phyloP scores from a whole-genome alignment of 2,797 vertebrate species.

The Graptemys geographica region DNA sequence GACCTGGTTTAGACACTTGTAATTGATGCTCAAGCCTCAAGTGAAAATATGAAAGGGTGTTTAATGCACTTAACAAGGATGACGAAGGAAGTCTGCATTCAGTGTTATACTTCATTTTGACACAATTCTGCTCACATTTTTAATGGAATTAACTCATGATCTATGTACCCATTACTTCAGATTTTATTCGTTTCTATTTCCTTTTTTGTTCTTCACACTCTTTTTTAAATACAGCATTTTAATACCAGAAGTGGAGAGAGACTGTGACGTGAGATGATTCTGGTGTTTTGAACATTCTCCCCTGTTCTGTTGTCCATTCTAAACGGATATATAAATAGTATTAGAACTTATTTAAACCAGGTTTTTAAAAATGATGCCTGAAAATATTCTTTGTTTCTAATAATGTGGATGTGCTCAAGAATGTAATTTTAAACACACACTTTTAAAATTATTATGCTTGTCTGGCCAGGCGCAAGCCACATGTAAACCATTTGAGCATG shows the following conservation, averaged over 20 bases:
- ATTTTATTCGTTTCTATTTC: conserved; percentile 36
- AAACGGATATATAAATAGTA: not conserved
- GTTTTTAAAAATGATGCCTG: not conserved
- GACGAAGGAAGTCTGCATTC: conserved; percentile 20
- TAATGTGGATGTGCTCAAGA: not conserved
- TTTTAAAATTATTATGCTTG: not conserved
- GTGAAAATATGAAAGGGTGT: conserved; percentile 34
- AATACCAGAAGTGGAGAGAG: not conserved
- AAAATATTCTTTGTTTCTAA: not conserved
- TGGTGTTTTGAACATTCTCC: not conserved
- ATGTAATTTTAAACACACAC: not conserved
- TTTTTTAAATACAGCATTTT: not conserved
- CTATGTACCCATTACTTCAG: not conserved
- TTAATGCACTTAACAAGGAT: conserved; percentile 29
- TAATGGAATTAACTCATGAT: conserved; percentile 39
- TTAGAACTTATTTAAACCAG: not conserved
- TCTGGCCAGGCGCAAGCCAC: not conserved
- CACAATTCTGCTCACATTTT: conserved; percentile 32
- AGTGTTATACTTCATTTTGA: conserved; percentile 47
- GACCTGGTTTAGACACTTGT: conserved; percentile 30
- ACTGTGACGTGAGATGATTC: not conserved
- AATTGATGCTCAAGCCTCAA: conserved; percentile 39
- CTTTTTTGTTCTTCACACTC: conserved; percentile 14
- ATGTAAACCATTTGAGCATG: not conserved
- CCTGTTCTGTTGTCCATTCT: not conserved